These are phyloP conservation scores for Formica aserva DNA, from an alignment of 2,888 invertebrate genomes.

Conservation along the genomic window DNA sequence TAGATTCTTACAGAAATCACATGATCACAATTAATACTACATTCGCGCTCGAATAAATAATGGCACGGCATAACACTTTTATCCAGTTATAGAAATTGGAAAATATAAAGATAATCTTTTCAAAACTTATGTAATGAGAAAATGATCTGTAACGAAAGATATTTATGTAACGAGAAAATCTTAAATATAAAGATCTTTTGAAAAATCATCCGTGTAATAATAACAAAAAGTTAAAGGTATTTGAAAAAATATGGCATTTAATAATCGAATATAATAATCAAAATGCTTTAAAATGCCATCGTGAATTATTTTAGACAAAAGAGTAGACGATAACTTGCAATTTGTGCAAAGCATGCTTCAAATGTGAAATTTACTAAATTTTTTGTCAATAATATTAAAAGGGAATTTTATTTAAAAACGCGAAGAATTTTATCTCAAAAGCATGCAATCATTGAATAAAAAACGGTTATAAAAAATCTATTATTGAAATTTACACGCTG, in stretches of 20 bases:
- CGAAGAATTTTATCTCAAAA: background rate
- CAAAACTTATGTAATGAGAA: background rate
- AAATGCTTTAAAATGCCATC: background rate
- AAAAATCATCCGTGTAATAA: background rate
- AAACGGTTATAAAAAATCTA: background rate
- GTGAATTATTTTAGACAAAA: background rate
- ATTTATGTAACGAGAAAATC: background rate
- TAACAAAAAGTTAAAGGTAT: background rate
- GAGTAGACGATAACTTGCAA: background rate
- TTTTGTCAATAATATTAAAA: conserved; percentile 18
- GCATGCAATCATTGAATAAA: background rate
- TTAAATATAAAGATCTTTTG: background rate
- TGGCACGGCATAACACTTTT: background rate
- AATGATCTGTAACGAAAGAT: background rate
- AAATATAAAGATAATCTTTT: background rate
- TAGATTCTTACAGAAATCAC: background rate
- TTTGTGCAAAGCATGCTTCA: background rate
- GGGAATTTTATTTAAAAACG: background rate
- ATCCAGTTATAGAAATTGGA: background rate
- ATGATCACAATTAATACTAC: background rate
- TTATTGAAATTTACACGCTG: background rate
- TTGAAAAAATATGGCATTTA: background rate
- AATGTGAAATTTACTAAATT: background rate
- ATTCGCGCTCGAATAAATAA: background rate
- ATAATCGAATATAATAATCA: background rate